Base-by-base conservation (phyloP, 1,140 invertebrate genomes). In the Calliopsis andreniformis region DNA sequence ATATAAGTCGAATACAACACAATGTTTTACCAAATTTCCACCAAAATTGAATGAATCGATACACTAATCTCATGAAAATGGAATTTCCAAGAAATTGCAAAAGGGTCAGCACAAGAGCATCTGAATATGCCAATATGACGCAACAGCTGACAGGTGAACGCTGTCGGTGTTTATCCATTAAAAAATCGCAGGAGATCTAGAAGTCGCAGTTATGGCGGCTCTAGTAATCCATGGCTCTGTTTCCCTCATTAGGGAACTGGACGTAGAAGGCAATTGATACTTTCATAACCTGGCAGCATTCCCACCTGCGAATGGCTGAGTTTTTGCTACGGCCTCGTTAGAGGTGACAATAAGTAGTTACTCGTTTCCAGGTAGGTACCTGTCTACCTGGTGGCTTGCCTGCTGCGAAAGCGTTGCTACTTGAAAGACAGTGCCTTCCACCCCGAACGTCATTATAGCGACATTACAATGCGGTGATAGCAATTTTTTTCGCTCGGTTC, bases 311-410 rank as follows among this genome's bases (percentile, higher is more conserved):
- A 87, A 89, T 89, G 87, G 82, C 80, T 87, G 53, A 80, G 76
- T 90, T 91, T 87, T 88, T 90, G 79, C 76, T 4, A 62, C 70
- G 75, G 86, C 81, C 88, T 91, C 89, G 86, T 91, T 91, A 91
- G 78, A 91, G 89, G 89, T 91, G 89, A 91, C 89, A 91, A 91
- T 91, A 91, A 90, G 86, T 91, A 91, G 88, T 89, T 89, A 87
- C 71, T 83, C 75, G 82, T 88, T 91, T 91, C 89, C 86, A 89
- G 84, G 88, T 90, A 91, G 68, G 67, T 87, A 76, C 62, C 76
- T 82, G 62, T 72, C 78, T 70, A 67, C 68, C 76, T 68, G 71
- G 32, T 28, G 20, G 69, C 75, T 53, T 47, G 56, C 61, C 42
- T 58, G 66, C 58, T 61, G 56, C 62, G 68, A 78, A 79, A 79